Conservation (phyloP, 2,797 vertebrate genomes). For the Chiroxiphia lanceolata region DNA sequence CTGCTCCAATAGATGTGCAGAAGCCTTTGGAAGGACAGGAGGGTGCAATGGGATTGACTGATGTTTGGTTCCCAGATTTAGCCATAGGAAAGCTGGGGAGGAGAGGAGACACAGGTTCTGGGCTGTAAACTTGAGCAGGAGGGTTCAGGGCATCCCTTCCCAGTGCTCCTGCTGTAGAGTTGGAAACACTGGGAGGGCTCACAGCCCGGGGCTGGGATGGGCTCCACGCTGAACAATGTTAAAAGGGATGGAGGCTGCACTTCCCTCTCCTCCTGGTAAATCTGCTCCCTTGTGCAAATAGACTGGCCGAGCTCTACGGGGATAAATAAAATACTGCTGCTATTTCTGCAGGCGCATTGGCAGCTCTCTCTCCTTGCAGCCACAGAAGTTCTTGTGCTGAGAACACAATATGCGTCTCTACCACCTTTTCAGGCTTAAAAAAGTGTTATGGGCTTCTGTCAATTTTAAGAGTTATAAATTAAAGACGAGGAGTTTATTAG, state of each 20-base stretch:
- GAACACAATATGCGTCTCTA: conserved; percentile 52
- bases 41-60: background rate
- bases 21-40: background rate
- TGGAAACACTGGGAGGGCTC: background rate
- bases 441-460: conserved; percentile 55
- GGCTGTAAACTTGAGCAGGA: background rate
- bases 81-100: background rate
- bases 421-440: conserved; percentile 59
- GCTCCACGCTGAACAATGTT: background rate
- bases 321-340: conserved; percentile 58
- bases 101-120: background rate
- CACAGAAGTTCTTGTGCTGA: conserved; percentile 52
- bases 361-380: conserved; percentile 49
- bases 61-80: background rate
- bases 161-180: background rate
- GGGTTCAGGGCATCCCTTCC: background rate
- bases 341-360: conserved; percentile 59
- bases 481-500: conserved; percentile 49
- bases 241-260: background rate
- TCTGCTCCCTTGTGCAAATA: conserved; percentile 19
- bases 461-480: conserved; percentile 44
- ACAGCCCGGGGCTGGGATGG: background rate
- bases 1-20: background rate
- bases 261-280: background rate
- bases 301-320: conserved; percentile 24